Conservation (phyloP, 2,113 vertebrate species). For the Galemys pyrenaicus region DNA sequence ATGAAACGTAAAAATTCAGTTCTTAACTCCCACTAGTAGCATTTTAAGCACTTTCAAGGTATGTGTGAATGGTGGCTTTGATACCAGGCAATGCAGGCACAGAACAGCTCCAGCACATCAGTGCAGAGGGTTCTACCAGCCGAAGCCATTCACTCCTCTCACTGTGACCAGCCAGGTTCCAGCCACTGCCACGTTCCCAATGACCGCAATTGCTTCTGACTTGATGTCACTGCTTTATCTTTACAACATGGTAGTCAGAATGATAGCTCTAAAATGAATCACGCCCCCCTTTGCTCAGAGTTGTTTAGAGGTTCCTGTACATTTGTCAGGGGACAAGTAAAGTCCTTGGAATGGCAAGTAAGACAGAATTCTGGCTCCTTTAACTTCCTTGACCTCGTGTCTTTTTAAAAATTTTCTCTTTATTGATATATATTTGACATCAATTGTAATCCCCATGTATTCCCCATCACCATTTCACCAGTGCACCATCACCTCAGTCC, state of each 20-base stretch:
- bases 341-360: background rate
- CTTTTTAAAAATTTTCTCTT: no score
- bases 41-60: background rate
- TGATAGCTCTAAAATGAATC: background rate
- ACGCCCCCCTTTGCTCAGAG: background rate
- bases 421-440: no score
- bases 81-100: rapidly evolving
- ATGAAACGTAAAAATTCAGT: background rate
- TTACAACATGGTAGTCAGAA: background rate
- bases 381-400: background rate
- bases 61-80: rapidly evolving
- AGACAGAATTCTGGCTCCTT: background rate
- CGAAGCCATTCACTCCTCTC: background rate
- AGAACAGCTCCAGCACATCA: no score
- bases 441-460: no score
- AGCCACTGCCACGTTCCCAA: background rate
- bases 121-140: background rate
- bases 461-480: no score
- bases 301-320: background rate
- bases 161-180: rapidly evolving
- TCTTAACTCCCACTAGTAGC: background rate
- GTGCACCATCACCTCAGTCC: no score
- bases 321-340: background rate
- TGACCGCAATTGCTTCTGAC: background rate
- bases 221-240: background rate